Evolutionary conservation across 30 jellyfish, hydroid and myxozoan genomes (phyloP).

Genomic region (Aurelia aurita complex sp. Pacific): DNA sequence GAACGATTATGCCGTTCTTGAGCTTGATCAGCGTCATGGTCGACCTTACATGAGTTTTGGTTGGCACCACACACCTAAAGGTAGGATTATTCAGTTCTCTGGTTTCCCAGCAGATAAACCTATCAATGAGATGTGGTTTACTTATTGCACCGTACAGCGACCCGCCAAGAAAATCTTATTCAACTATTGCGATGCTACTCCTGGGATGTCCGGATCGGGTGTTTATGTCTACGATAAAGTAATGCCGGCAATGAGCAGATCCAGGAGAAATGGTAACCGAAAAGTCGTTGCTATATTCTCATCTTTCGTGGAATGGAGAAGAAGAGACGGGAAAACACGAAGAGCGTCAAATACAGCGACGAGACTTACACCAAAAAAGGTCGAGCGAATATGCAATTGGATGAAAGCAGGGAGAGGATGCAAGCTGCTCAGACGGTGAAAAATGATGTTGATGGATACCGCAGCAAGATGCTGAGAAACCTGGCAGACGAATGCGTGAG

Average conservation of each 20-base stretch:
- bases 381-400: constrained; percentile 90
- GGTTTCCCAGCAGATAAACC: constrained; percentile 96
- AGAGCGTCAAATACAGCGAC: constrained; percentile 81
- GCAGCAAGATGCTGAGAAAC: not conserved
- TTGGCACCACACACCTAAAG: constrained; percentile 32
- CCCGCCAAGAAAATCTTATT: constrained; percentile 55
- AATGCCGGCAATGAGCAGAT: not conserved
- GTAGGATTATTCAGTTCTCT: constrained; percentile 71
- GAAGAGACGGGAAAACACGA: constrained; percentile 39
- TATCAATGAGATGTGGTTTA: constrained; percentile 83
- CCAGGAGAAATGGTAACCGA: constrained; percentile 29
- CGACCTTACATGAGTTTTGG: constrained; percentile 78
- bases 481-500: not conserved
- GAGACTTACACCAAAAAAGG: constrained; percentile 77
- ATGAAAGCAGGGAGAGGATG: constrained; percentile 84
- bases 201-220: constrained; percentile 99
- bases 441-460: constrained; percentile 1
- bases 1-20: constrained; percentile 90
- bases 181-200: constrained; percentile 85
- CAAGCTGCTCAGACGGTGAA: constrained; percentile 18
- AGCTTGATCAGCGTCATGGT: constrained; percentile 75
- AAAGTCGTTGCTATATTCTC: constrained; percentile 87
- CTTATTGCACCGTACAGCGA: constrained; percentile 66
- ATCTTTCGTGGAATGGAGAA: constrained; percentile 48
- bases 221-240: constrained; percentile 79